Conservation (phyloP, 2,888 invertebrate genomes). For the Parnassius smintheus region DNA sequence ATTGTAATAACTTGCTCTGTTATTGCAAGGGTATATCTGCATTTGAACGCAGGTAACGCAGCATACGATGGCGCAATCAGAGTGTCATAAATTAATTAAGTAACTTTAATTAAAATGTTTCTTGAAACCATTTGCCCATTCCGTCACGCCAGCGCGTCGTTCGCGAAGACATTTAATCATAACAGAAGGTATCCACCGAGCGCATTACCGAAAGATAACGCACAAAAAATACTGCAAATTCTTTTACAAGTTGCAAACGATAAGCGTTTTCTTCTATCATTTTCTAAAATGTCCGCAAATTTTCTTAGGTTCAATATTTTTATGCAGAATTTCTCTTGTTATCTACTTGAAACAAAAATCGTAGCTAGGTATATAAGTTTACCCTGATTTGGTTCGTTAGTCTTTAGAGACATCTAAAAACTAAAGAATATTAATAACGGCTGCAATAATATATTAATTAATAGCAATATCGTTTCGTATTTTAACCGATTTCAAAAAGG, state of each 20-base stretch:
- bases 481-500: no score
- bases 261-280: conserved; percentile 14
- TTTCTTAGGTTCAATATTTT: no score
- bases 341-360: no score
- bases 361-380: no score
- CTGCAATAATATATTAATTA: no score
- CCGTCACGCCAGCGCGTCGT: conserved; percentile 51
- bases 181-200: conserved; percentile 40
- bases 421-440: no score
- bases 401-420: no score
- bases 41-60: neutral
- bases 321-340: no score
- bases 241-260: conserved; percentile 32
- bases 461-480: no score
- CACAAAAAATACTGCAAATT: conserved; percentile 42
- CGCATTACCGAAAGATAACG: conserved; percentile 41
- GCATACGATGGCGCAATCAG: conserved; percentile 7
- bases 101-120: conserved; percentile 45
- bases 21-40: neutral
- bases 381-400: no score
- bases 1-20: no score
- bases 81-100: conserved; percentile 40
- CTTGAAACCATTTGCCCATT: conserved; percentile 42
- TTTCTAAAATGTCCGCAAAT: no score
- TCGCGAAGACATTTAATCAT: conserved; percentile 56